These are phyloP conservation scores for Zapornia atra DNA, from an alignment of 2,113 vertebrate genomes.

Conservation along the genomic window DNA sequence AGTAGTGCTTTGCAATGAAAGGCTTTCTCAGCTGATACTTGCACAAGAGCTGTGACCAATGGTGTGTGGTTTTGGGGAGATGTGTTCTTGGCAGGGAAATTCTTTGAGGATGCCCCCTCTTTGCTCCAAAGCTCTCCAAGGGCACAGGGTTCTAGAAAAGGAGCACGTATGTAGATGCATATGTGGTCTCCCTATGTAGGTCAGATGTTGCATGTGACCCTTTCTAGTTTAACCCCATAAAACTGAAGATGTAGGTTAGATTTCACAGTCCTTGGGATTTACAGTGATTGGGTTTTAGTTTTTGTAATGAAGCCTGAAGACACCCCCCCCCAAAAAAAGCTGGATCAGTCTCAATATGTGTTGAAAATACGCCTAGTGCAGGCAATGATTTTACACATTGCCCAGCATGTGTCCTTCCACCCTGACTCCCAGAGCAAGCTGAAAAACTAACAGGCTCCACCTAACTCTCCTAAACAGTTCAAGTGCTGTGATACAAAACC, in stretches of 20 bases:
- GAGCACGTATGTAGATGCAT: background rate
- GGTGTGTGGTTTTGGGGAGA: background rate
- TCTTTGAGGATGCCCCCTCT: background rate
- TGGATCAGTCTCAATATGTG: background rate
- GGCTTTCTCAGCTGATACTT: background rate
- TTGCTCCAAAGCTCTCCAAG: background rate
- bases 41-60: background rate
- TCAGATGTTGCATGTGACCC: background rate
- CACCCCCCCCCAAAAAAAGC: accelerated
- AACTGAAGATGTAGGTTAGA: background rate
- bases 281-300: background rate
- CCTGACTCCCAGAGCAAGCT: background rate
- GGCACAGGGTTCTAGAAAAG: too few species aligned
- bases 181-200: background rate
- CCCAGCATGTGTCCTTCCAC: background rate
- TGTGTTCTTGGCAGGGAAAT: background rate
- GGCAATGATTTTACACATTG: background rate
- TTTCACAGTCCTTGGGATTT: background rate
- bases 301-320: background rate
- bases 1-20: background rate
- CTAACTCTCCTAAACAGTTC: background rate
- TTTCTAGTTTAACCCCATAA: background rate
- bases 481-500: background rate
- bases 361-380: background rate
- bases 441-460: background rate